These are phyloP conservation scores for Ptilorrhoa leucosticta DNA, from an alignment of 2,113 vertebrate species.

Conservation along the genomic window DNA sequence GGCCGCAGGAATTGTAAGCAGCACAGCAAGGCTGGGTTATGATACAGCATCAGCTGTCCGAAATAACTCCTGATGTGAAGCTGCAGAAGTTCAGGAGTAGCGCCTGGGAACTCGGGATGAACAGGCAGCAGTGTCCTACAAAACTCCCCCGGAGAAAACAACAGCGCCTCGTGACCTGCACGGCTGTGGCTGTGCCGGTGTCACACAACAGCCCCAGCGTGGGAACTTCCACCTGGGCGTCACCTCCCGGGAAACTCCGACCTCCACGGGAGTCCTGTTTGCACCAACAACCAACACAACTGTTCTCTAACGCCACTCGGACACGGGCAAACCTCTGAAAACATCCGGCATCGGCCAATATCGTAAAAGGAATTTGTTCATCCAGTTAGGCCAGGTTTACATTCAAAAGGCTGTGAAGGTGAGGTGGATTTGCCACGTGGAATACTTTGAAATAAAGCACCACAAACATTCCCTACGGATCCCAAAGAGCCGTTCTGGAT, in stretches of 20 bases:
- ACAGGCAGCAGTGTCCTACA: not conserved
- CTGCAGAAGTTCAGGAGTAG: not conserved
- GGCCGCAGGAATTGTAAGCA: not conserved
- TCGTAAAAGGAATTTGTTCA: not conserved
- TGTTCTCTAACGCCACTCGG: fast-evolving
- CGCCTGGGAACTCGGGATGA: not conserved
- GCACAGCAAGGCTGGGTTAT: not conserved
- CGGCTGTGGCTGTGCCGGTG: not conserved
- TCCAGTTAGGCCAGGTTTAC: not conserved
- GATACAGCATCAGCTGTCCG: not conserved
- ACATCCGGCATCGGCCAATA: fast-evolving
- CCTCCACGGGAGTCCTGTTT: fast-evolving
- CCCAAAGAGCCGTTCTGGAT: not conserved
- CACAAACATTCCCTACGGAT: not conserved
- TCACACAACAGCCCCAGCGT: fast-evolving
- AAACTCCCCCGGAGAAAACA: not conserved
- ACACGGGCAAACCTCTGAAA: not conserved
- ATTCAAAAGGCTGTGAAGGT: not conserved
- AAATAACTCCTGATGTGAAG: not conserved
- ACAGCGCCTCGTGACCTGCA: fast-evolving
- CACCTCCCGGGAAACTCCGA: not conserved
- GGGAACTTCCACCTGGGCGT: not conserved
- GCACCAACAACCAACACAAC: not conserved
- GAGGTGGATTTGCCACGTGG: not conserved
- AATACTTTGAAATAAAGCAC: not conserved